These are phyloP conservation scores for Bombus confusus DNA, from an alignment of 1,140 invertebrate genomes.

Conservation along the genomic window DNA sequence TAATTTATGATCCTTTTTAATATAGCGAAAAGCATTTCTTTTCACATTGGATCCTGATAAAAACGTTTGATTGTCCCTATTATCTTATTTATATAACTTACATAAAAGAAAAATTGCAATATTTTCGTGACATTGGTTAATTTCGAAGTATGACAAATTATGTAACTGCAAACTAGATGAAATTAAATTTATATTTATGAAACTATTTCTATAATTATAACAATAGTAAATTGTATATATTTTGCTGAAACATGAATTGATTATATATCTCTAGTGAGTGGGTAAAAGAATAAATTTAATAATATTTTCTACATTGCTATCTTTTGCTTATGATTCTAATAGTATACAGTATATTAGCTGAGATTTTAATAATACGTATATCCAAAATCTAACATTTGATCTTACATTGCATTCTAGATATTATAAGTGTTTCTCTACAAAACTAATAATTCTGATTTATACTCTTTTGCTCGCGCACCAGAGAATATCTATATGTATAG, in stretches of 20 bases:
- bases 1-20: neutral
- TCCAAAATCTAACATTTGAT: too few relatives aligned
- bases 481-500: neutral
- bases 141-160: neutral
- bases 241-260: neutral
- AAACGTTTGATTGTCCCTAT: neutral
- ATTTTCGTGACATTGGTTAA: neutral
- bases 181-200: neutral
- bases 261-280: neutral
- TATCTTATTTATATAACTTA: neutral
- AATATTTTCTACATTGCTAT: too few relatives aligned
- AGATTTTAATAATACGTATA: too few relatives aligned
- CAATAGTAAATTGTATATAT: too few relatives aligned
- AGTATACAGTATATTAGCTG: neutral
- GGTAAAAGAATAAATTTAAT: too few relatives aligned
- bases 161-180: neutral
- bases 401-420: too few relatives aligned
- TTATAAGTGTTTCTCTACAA: too few relatives aligned
- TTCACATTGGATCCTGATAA: neutral
- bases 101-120: neutral
- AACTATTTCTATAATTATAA: neutral
- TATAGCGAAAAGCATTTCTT: neutral
- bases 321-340: too few relatives aligned
- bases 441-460: too few relatives aligned
- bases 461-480: too few relatives aligned